Evolutionary conservation across 2,888 invertebrate species (phyloP), one percentile per base, ranked within the genome.

Genomic region (Phyllotreta cruciferae): DNA sequence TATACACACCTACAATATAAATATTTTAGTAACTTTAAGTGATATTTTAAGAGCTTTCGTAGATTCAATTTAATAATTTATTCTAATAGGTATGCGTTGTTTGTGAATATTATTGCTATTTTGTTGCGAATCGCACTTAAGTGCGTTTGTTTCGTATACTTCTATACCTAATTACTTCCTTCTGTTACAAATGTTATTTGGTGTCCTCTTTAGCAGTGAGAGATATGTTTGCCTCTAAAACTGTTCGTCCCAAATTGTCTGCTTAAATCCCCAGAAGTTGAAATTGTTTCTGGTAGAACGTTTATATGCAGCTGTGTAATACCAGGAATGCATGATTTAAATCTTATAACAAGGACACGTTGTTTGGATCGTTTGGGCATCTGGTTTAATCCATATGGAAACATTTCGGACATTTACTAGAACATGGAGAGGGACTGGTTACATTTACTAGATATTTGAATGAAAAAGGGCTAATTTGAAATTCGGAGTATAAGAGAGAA

Each of bases 291-390:
- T 10, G 10, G 9, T 44, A n/a, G 34, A 49, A 35, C 34, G 42
- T 24, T 49, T 49, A 49, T 35, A n/a, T 49, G 34, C 24, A 49
- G 6, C 10, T 49, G 49, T 49, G 7, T 44, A 44, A 44, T 44
- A 49, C 49, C 24, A 35, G 49, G 8, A 8, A 6, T 49, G 49
- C 49, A 49, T 49, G 35, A 49, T 49, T 49, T 49, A 49, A 24
- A 24, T 49, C 49, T 49, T 49, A 24, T 24, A 24, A 34, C 24
- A 35, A 49, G 49, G 34, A 49, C 14, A 49, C 24, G 34, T 24
- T 35, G 49, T n/a, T 49, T 24, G 34, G 35, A 8, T n/a, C 49
- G 10, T 49, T 49, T 24, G 49, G 49, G 49, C 24, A 2, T 13
- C 10, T 8, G 34, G 49, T 24, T 9, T 49, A 49, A 49, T 49